Evolutionary conservation across 1,140 invertebrate genomes (phyloP).

Genomic region (Ctenoplectra terminalis): DNA sequence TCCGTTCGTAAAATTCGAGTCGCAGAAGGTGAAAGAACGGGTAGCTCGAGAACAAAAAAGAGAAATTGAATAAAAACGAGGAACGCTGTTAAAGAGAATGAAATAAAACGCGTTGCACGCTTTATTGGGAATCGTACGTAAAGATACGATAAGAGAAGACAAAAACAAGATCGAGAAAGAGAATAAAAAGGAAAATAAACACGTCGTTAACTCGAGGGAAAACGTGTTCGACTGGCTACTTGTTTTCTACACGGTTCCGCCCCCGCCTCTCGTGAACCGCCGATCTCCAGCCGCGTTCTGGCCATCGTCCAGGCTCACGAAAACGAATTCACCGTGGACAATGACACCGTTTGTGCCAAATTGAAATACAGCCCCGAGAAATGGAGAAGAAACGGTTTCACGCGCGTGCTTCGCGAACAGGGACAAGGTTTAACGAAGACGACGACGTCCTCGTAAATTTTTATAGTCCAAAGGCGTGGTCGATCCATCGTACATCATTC

Average conservation of each 20-base stretch:
- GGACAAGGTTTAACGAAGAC: neutral
- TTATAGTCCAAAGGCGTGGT: neutral
- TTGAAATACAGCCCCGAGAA: neutral
- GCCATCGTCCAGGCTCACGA: constrained; percentile 11
- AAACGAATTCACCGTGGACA: neutral
- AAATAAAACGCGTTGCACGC: neutral
- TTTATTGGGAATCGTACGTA: no score
- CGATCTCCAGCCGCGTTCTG: constrained; percentile 11
- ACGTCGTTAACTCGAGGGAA: neutral
- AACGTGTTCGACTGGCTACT: neutral
- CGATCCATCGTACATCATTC: neutral
- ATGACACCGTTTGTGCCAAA: constrained; percentile 32
- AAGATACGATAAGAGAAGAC: no score
- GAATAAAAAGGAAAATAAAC: neutral
- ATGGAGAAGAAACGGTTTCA: neutral
- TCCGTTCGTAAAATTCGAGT: no score
- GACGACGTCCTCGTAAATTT: constrained; percentile 9
- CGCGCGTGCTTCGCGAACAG: constrained; percentile 8
- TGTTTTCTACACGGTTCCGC: neutral
- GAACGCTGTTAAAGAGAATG: no score
- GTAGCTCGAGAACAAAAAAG: no score
- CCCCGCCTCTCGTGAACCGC: constrained; percentile 4
- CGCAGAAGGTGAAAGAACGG: no score
- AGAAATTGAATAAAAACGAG: neutral
- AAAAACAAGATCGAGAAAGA: neutral